Base-by-base conservation (phyloP, 2,113 vertebrate genomes). In the Corythaixoides concolor region DNA sequence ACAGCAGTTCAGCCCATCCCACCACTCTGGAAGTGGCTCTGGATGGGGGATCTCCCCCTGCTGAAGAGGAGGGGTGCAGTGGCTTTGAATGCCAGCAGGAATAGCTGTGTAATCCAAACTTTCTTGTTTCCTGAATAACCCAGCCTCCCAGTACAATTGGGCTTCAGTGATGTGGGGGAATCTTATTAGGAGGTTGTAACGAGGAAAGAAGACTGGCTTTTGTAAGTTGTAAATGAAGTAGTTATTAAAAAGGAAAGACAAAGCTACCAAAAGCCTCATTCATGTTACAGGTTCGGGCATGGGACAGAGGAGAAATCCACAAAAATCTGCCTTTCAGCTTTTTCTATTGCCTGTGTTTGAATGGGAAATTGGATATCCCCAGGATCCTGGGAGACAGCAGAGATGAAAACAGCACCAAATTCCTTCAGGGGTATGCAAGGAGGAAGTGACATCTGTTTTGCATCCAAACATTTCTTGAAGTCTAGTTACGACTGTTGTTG, bases 341-440 rank as follows among this genome's bases (percentile, higher is more conserved):
- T 94, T 97, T 97, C 89, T 92, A 26, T 96, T 94, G 92, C 92
- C 22, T 19, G 41, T 8, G 7, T 96, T 95, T 97, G 89, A 95
- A 94, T 95, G 89, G 88, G 97, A 97, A 97, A 97, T 81, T 96
- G 93, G 96, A 97, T 97, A 95, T 91, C 74, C 80, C 59, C 60
- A 75, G 62, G 77, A 94, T 77, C 70, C 93, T 95, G 85, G 73
- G 93, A 95, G 94, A 89, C 93, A 93, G 78, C 66, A 59, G 63
- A 73, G 83, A 80, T 77, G 89, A 95, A 95, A 97, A 96, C 91
- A 89, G 77, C 90, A 59, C 82, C 8, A 15, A 72, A 93, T 97
- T 96, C 95, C 96, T 95, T 60, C 68, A 86, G 90, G 70, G 92
- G 63, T 72, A 63, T 91, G 66, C 88, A 80, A 83, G 85, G 73